These are phyloP conservation scores for Mola mola DNA, from an alignment of 2,113 vertebrate genomes.

Conservation along the genomic window DNA sequence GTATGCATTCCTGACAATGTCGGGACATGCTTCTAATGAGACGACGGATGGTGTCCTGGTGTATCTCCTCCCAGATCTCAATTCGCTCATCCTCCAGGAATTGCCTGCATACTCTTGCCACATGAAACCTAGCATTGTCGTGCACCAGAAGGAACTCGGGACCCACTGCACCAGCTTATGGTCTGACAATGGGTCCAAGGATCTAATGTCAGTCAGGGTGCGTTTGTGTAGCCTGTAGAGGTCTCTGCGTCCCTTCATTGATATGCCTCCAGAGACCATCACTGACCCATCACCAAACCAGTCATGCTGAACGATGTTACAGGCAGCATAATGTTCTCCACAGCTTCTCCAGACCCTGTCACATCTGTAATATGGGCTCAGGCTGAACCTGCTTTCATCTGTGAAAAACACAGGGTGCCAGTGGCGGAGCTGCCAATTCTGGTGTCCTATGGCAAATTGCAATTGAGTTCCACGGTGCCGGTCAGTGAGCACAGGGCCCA, in stretches of 20 bases:
- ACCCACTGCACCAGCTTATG: not conserved
- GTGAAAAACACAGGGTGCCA: not conserved
- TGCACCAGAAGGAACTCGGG: not conserved
- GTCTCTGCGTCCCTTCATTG: not conserved
- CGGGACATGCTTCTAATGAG: no score
- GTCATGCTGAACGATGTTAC: not conserved
- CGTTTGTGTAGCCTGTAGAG: not conserved
- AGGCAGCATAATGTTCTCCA: not conserved
- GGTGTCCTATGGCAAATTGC: no score
- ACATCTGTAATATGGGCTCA: not conserved
- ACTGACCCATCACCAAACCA: not conserved
- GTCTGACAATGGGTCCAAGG: not conserved
- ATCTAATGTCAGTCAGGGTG: no score
- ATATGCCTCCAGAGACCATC: not conserved
- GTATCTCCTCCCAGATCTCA: no score
- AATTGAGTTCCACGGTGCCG: no score
- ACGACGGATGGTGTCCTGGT: no score
- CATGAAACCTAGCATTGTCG: not conserved
- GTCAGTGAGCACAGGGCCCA: no score
- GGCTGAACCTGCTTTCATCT: not conserved
- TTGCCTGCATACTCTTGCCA: not conserved
- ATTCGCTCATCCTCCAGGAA: not conserved
- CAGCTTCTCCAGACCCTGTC: not conserved
- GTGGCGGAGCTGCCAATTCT: not conserved
- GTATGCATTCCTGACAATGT: no score